phyloP scores from a whole-genome alignment of 2,888 invertebrate species.

The Epinotia demarniana region DNA sequence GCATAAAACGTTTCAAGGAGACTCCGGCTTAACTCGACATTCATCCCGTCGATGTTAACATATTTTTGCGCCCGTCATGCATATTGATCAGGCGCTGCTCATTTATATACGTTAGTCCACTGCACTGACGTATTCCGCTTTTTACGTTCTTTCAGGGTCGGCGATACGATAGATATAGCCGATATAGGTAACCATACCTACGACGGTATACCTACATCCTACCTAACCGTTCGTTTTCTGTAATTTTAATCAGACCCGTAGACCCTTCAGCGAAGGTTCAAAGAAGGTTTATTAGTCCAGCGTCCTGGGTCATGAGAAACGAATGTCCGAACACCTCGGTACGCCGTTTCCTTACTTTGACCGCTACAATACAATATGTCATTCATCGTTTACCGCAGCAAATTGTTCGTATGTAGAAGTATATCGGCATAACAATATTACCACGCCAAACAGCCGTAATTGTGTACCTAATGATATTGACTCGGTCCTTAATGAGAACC shows the following conservation, averaged over 20 bases:
- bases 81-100: constrained; percentile 12
- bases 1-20: not conserved
- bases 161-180: not conserved
- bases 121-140: constrained; percentile 5
- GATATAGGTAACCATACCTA: not conserved
- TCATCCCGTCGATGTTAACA: constrained; percentile 5
- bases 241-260: not conserved
- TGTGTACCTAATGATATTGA: not conserved
- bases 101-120: constrained; percentile 18
- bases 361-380: no score
- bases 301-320: no score
- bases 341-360: no score
- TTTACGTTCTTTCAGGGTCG: not conserved
- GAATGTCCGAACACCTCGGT: no score
- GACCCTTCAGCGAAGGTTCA: no score
- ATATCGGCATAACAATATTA: not conserved
- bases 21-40: not conserved
- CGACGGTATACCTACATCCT: no score
- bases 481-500: not conserved
- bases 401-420: not conserved
- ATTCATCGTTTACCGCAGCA: not conserved
- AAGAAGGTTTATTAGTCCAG: no score
- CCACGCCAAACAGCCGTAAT: not conserved
- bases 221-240: not conserved
- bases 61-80: constrained; percentile 15